A percentile compares a stretch with the other conserved stretches of the same genome.
phyloP scores from a whole-genome alignment of 2,888 invertebrate species.

The Cataglyphis cursor region DNA sequence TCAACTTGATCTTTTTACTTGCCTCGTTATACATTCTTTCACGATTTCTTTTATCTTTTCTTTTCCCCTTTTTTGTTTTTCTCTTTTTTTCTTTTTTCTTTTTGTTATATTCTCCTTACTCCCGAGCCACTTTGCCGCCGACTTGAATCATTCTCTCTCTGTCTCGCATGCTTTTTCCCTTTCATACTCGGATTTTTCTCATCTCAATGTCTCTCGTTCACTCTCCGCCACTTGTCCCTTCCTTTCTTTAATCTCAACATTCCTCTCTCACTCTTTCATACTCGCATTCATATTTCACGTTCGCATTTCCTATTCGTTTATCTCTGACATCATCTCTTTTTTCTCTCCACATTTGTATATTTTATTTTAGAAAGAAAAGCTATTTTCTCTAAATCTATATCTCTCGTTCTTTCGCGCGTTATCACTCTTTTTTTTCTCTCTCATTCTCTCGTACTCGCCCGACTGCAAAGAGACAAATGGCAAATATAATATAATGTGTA shows the following conservation, averaged over 20 bases:
- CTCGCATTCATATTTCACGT: slow-evolving; percentile 32
- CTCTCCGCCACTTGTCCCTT: slow-evolving; percentile 4
- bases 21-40: slow-evolving; percentile 47
- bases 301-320: slow-evolving; percentile 12
- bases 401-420: not conserved
- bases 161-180: not conserved
- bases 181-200: not conserved
- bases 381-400: not conserved
- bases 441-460: slow-evolving; percentile 26
- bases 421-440: slow-evolving; percentile 6
- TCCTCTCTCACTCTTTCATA: slow-evolving; percentile 6
- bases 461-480: slow-evolving; percentile 60
- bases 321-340: not conserved
- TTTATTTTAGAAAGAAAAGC: slow-evolving; percentile 1
- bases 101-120: slow-evolving; percentile 25
- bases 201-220: slow-evolving; percentile 23
- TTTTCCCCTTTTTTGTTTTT: slow-evolving; percentile 41
- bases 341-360: not conserved
- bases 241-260: not conserved
- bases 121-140: slow-evolving; percentile 32
- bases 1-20: slow-evolving; percentile 60
- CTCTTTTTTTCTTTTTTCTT: slow-evolving; percentile 23
- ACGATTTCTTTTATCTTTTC: slow-evolving; percentile 23
- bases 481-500: slow-evolving; percentile 36
- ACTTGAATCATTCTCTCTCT: slow-evolving; percentile 17